A percentile compares a stretch with the other conserved stretches of the same genome.
These are phyloP conservation scores for Leiothrix lutea DNA, from an alignment of 2,113 vertebrate species.

Conservation along the genomic window DNA sequence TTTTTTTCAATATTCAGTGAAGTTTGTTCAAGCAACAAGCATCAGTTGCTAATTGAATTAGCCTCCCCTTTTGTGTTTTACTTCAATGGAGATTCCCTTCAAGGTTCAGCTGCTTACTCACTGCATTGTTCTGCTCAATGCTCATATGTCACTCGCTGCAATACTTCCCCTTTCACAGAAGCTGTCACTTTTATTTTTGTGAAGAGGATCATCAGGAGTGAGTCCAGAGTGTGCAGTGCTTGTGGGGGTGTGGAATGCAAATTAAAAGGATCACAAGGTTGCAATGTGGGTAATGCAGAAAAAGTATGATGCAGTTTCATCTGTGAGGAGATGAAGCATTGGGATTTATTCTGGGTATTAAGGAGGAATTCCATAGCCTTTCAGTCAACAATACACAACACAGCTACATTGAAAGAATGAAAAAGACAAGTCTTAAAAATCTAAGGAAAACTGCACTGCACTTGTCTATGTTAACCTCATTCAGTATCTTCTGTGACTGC, in stretches of 20 bases:
- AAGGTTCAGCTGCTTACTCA: conserved; percentile 52
- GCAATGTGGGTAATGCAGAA: neutral
- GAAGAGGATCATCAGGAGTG: conserved; percentile 52
- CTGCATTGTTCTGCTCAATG: conserved; percentile 51
- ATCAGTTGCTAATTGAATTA: conserved; percentile 73
- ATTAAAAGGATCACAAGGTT: conserved; percentile 7
- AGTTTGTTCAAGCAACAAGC: conserved; percentile 61
- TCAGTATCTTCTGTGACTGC: neutral
- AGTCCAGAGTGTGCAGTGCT: conserved; percentile 1
- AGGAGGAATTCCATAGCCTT: neutral
- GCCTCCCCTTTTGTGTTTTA: conserved; percentile 56
- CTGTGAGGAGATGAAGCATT: neutral
- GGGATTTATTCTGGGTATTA: neutral
- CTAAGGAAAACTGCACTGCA: neutral
- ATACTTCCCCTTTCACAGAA: conserved; percentile 37
- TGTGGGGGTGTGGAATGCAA: neutral
- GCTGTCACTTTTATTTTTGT: conserved; percentile 61
- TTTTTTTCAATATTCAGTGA: neutral
- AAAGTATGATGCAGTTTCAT: neutral
- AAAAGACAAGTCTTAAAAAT: neutral
- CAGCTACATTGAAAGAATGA: neutral
- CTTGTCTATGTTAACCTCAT: neutral
- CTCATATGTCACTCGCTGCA: neutral
- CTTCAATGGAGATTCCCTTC: conserved; percentile 65
- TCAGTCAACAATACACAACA: neutral